Base-by-base conservation (phyloP, 2,888 invertebrate species). In the Cephus pygmeus region DNA sequence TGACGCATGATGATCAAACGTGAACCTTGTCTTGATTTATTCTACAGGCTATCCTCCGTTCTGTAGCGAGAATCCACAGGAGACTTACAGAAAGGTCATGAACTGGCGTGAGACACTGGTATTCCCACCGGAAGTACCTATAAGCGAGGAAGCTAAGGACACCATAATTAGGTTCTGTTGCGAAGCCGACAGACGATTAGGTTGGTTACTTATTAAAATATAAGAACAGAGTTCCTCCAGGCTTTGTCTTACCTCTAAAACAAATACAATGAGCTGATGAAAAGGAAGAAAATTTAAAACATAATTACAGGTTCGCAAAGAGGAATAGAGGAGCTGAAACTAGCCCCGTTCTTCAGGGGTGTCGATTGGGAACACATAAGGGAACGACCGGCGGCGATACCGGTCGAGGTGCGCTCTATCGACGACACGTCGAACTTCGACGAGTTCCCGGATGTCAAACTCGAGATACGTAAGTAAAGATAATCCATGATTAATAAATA, bases 341-440 rank as follows among this genome's bases (percentile, higher is more conserved):
- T 95, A 69, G 96, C 98, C 86, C 94, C 96, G 79, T 99, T 99
- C 94, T 99, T 99, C 94, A 95, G 96, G 85, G 98, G 97, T 86
- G 98, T 99, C 78, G 99, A 99, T 92, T 99, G 99, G 99, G 98
- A 97, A 88, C 99, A 99, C 92, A 99, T 99, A 89, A 94, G 99
- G 82, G 99, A 99, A 92, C 94, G 99, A 79, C 99, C 99, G 76
- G 98, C 99, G 81, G 99, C 99, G 87, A 99, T 99, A 92, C 96
- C 97, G 75, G 98, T 99, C 34, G 98, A 98, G 91, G 98, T 99
- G 80, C 97, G 97, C 91, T 98, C 99, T 85, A 99, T 99, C 88
- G 99, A 99, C 92, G 99, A 99, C 92, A 99, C 99, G 73, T 99
- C 99, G 84, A 99, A 99, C 93, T 99, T 99, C 92, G 99, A 99